phyloP scores from a whole-genome alignment of 2,888 invertebrate species.

The Cataglyphis altisquamis region DNA sequence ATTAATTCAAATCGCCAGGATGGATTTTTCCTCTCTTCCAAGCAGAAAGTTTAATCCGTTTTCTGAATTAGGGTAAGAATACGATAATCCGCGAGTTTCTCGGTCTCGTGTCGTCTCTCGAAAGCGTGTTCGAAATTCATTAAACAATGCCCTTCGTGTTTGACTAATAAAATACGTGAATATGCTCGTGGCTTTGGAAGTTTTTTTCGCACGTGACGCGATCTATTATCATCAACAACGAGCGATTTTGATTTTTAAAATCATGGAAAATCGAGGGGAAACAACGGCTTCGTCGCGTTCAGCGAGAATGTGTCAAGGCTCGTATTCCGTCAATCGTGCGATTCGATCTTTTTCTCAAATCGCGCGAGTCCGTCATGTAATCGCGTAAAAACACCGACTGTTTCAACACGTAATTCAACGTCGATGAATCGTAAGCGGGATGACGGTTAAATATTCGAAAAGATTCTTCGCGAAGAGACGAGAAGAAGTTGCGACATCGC shows the following conservation, averaged over 20 bases:
- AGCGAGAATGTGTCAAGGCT: constrained; percentile 76
- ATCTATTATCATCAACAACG: not conserved
- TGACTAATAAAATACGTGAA: not conserved
- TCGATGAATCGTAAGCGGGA: constrained; percentile 13
- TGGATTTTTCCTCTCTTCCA: constrained; percentile 55
- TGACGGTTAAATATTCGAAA: not conserved
- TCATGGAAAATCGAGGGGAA: constrained; percentile 49
- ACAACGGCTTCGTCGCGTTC: constrained; percentile 51
- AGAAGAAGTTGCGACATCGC: not conserved
- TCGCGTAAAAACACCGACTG: constrained; percentile 36
- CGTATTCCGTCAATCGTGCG: constrained; percentile 67
- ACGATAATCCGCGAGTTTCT: constrained; percentile 1
- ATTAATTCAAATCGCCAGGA: constrained; percentile 64
- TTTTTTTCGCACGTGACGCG: not conserved
- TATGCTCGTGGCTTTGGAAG: not conserved
- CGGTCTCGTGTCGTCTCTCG: not conserved
- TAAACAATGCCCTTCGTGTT: not conserved
- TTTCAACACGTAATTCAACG: constrained; percentile 32
- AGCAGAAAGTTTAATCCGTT: constrained; percentile 17
- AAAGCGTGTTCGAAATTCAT: not conserved
- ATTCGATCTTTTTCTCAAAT: constrained; percentile 58
- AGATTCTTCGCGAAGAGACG: not conserved
- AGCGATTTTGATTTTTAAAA: constrained; percentile 11
- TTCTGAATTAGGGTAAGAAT: constrained; percentile 22
- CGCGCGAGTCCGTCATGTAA: constrained; percentile 10